These are phyloP conservation scores for Todiramphus saurophagus DNA, from an alignment of 2,113 vertebrate species.

Conservation along the genomic window DNA sequence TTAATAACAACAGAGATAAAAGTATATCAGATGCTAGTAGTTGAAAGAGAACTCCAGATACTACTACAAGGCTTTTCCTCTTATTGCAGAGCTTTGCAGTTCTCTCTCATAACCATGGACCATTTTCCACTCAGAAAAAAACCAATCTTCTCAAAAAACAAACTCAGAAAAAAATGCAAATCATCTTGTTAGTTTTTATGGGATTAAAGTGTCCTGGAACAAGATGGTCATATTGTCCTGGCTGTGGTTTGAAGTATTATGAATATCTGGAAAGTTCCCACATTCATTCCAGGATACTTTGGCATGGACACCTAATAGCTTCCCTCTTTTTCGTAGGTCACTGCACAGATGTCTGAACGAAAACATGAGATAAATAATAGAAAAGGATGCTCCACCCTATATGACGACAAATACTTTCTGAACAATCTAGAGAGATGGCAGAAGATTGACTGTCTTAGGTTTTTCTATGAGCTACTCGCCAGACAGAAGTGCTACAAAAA, in stretches of 20 bases:
- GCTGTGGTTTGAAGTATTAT: background rate
- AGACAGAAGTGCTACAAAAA: background rate
- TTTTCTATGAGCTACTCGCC: background rate
- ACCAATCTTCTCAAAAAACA: no score
- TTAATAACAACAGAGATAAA: background rate
- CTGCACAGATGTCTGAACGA: background rate
- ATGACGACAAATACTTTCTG: background rate
- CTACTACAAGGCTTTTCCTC: background rate
- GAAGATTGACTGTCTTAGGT: background rate
- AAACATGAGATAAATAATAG: background rate
- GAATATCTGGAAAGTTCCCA: background rate
- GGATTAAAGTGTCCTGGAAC: background rate
- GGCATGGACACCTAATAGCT: background rate
- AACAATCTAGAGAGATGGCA: background rate
- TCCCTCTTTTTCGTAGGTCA: background rate
- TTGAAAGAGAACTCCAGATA: background rate
- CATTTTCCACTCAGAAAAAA: background rate
- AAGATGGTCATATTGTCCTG: background rate
- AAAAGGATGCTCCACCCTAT: background rate
- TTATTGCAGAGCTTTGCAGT: background rate
- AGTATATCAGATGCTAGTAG: background rate
- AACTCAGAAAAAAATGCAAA: background rate
- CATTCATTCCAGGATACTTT: background rate
- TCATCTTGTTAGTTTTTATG: background rate
- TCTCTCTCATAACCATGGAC: background rate